Conservation (phyloP, 2,113 vertebrate species). For the Notarius lentiginosus region DNA sequence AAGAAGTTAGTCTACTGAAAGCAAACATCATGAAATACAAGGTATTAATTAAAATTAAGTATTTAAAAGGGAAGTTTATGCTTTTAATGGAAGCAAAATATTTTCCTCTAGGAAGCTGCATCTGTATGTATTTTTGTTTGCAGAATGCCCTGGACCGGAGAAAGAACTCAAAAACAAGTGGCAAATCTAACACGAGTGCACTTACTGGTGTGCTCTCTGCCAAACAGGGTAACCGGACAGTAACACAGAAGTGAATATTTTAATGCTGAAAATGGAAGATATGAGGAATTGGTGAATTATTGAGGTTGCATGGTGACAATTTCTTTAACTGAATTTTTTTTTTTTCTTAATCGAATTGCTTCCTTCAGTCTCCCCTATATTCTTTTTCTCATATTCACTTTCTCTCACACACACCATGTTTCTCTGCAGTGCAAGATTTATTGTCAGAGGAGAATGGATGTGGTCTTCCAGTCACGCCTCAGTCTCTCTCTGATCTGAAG, state of each 20-base stretch:
- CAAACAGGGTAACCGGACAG: conserved; percentile 83
- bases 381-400: background rate
- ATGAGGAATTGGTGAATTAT: background rate
- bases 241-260: background rate
- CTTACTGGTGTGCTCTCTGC: conserved; percentile 93
- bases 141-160: conserved; percentile 90
- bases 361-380: background rate
- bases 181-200: conserved; percentile 83
- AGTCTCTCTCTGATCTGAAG: conserved; percentile 96
- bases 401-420: background rate
- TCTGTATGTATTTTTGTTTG: conserved; percentile 45
- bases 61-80: conserved; percentile 29
- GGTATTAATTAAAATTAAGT: conserved; percentile 63
- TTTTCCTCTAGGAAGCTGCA: background rate
- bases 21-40: conserved; percentile 91
- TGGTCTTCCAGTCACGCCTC: conserved; percentile 90
- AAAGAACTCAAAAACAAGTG: conserved; percentile 80
- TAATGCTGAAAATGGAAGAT: background rate
- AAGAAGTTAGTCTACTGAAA: conserved; percentile 90
- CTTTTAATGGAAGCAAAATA: conserved; percentile 4
- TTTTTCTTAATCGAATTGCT: background rate
- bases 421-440: conserved; percentile 85
- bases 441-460: conserved; percentile 89
- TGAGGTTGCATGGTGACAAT: background rate
- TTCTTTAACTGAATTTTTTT: background rate